Evolutionary conservation across 2,888 invertebrate genomes (phyloP).

Genomic region (Priocnemis perturbator): DNA sequence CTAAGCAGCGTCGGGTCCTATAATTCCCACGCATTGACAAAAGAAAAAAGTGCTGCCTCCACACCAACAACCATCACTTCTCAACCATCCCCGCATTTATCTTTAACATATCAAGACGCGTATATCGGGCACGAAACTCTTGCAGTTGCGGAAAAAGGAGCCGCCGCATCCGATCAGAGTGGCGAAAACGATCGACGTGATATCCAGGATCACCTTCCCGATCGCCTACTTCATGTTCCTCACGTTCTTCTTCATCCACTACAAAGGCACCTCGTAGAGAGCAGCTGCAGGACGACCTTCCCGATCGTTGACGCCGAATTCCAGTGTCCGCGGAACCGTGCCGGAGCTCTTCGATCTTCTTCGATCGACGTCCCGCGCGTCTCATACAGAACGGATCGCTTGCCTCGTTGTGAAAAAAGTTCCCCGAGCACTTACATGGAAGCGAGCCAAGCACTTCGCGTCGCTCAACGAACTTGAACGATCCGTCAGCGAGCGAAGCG

Average conservation of each 20-base stretch:
- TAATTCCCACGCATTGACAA: no score
- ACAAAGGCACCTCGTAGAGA: constrained; percentile 88
- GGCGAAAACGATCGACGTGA: constrained; percentile 96
- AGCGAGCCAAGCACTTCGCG: no score
- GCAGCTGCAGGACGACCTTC: neutral
- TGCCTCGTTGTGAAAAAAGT: no score
- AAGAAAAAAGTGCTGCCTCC: neutral
- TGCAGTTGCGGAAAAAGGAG: constrained; percentile 93
- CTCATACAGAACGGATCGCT: neutral
- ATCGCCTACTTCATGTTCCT: constrained; percentile 95
- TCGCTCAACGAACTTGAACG: no score
- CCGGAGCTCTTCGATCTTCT: neutral
- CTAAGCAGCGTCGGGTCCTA: no score
- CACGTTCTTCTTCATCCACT: constrained; percentile 96
- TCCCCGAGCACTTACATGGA: no score
- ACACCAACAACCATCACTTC: constrained; percentile 47
- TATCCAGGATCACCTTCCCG: constrained; percentile 95
- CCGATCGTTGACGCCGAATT: neutral
- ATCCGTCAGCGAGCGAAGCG: no score
- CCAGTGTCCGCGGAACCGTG: no score
- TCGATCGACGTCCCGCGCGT: neutral
- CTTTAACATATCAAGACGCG: no score
- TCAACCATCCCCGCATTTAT: no score
- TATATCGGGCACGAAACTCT: constrained; percentile 72
- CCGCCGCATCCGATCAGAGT: constrained; percentile 94